Conservation (phyloP, 1,140 invertebrate species). For the Pogonognathellus flavescens region DNA sequence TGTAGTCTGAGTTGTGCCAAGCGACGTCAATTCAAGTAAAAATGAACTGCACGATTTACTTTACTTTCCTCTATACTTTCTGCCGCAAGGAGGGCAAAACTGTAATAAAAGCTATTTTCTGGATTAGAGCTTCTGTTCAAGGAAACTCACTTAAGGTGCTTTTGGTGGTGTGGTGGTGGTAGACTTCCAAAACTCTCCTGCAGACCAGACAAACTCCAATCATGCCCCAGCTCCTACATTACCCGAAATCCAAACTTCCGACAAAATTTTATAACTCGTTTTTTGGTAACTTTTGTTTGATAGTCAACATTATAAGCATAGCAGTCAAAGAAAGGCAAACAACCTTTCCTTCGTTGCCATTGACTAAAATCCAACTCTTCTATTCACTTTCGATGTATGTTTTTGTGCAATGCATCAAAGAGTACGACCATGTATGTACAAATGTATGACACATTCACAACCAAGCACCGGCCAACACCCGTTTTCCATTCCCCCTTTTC, state of each 20-base stretch:
- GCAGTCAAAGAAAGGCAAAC: conserved; percentile 29
- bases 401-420: conserved; percentile 13
- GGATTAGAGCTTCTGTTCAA: conserved; percentile 44
- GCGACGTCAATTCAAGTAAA: conserved; percentile 16
- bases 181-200: not conserved
- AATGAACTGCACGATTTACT: conserved; percentile 44
- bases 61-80: conserved; percentile 37
- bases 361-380: not conserved
- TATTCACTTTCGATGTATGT: not conserved
- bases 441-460: conserved; percentile 17
- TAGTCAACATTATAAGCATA: not conserved
- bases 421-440: not conserved
- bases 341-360: not conserved
- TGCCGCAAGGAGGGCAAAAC: conserved; percentile 42
- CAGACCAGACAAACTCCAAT: conserved; percentile 13
- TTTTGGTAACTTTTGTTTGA: conserved; percentile 35
- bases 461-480: not conserved
- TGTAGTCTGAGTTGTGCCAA: conserved; percentile 18
- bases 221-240: not conserved
- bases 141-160: not conserved
- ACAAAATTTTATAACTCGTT: conserved; percentile 42
- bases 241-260: conserved; percentile 40
- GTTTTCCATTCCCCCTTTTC: conserved; percentile 12
- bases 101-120: conserved; percentile 46
- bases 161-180: too few species aligned